Evolutionary conservation across 2,113 vertebrate species (phyloP).

Genomic region (western clawed frog (Xenopus tropicalis)): UCB_Xtro_10.0 CM004446.2:93018501-93019000

Average conservation of each 20-base stretch:
- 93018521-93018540: too few relatives aligned
- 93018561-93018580: too few relatives aligned
- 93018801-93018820: not conserved
- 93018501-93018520: too few relatives aligned
- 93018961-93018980: not conserved
- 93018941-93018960: not conserved
- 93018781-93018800: not conserved
- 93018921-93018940: not conserved
- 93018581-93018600: too few relatives aligned
- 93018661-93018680: not conserved
- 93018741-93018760: not conserved
- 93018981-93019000: too few relatives aligned
- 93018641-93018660: not conserved
- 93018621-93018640: not conserved
- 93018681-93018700: not conserved
- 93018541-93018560: too few relatives aligned
- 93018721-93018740: not conserved
- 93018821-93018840: not conserved
- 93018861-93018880: not conserved
- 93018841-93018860: not conserved
- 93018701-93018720: not conserved
- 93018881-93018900: not conserved
- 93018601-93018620: too few relatives aligned
- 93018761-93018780: not conserved
- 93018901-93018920: not conserved